phyloP scores from a whole-genome alignment of 2,888 invertebrate species.

The Cataglyphis cursor region DNA sequence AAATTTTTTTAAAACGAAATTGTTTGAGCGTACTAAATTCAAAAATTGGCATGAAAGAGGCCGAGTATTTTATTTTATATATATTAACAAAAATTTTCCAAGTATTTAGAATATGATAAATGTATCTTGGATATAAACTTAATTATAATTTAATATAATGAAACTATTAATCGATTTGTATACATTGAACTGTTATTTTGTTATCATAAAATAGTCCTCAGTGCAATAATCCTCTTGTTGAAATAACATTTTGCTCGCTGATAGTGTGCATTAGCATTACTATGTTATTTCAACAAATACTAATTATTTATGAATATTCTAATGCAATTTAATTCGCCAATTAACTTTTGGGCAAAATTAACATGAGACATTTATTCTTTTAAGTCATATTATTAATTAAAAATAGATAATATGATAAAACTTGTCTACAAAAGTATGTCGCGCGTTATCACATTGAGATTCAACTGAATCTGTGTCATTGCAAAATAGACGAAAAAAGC shows the following conservation, averaged over 20 bases:
- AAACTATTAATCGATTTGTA: background rate
- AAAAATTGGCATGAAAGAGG: background rate
- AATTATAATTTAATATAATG: background rate
- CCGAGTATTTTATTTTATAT: background rate
- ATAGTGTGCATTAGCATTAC: background rate
- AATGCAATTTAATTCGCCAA: background rate
- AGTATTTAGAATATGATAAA: background rate
- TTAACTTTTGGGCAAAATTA: background rate
- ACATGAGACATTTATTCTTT: background rate
- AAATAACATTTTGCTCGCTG: background rate
- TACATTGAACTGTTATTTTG: background rate
- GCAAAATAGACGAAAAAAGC: background rate
- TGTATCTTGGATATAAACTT: background rate
- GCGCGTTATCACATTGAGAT: background rate
- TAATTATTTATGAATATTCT: slow-evolving; percentile 7
- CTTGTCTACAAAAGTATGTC: background rate
- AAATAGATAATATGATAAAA: background rate
- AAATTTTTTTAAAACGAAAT: background rate
- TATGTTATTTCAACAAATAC: background rate
- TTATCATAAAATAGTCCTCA: background rate
- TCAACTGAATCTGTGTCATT: no score
- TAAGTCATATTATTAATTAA: background rate
- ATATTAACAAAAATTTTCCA: slow-evolving; percentile 1
- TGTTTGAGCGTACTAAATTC: background rate
- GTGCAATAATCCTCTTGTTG: no score